A percentile compares a stretch with the other conserved stretches of the same genome.
phyloP scores from a whole-genome alignment of 2,888 invertebrate genomes.

The Acanthosepion lycidas region DNA sequence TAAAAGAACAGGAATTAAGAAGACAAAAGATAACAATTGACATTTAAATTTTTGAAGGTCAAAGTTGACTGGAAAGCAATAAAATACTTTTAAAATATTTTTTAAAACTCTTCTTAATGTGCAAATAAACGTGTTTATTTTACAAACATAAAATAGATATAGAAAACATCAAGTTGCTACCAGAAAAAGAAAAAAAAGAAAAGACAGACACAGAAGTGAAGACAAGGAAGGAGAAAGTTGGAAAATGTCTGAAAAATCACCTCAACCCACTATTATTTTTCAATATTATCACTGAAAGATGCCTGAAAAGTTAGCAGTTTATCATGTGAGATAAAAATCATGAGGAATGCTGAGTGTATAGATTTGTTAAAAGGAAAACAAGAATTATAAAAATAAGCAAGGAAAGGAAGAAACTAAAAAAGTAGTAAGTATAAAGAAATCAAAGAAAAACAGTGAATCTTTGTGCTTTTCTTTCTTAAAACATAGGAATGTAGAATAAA shows the following conservation, averaged over 20 bases:
- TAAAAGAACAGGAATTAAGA: no score
- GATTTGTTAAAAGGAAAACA: neutral
- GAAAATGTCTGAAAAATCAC: neutral
- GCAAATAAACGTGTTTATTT: neutral
- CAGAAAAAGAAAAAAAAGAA: neutral
- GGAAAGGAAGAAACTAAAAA: neutral
- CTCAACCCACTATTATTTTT: neutral
- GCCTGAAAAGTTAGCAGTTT: neutral
- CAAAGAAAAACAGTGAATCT: neutral
- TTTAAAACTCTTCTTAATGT: neutral
- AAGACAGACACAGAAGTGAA: neutral
- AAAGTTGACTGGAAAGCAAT: no score
- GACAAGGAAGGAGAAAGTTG: neutral
- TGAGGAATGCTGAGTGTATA: neutral
- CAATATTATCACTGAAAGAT: neutral
- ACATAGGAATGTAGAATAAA: neutral
- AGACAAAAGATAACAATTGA: no score
- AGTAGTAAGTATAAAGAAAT: no score
- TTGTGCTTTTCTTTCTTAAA: neutral
- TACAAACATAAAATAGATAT: neutral
- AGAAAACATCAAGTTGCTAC: neutral
- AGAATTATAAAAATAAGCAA: neutral
- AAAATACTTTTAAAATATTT: no score
- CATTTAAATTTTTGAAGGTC: no score
- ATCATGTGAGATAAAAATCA: neutral